phyloP scores from a whole-genome alignment of 2,888 invertebrate species.

The Cephonodes hylas region DNA sequence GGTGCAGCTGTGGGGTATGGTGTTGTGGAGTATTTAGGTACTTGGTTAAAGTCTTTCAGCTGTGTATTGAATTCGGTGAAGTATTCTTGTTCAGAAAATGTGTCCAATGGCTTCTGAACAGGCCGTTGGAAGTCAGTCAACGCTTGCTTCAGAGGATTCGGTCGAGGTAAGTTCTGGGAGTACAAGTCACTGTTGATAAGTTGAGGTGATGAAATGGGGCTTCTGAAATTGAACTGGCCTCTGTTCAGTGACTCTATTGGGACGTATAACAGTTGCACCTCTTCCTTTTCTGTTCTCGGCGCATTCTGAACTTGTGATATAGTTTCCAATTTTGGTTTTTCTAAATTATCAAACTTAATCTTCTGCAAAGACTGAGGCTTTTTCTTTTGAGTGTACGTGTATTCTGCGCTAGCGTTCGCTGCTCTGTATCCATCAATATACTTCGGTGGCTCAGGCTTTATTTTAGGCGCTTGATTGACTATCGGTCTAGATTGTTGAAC shows the following conservation, averaged over 20 bases:
- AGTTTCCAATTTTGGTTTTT: conserved; percentile 49
- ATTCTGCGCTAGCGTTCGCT: conserved; percentile 54
- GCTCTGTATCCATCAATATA: conserved; percentile 69
- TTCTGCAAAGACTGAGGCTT: conserved; percentile 66
- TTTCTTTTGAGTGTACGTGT: conserved; percentile 41
- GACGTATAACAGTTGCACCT: conserved; percentile 90
- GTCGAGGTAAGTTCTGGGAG: conserved; percentile 48
- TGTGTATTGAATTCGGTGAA: conserved; percentile 61
- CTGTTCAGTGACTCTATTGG: conserved; percentile 87
- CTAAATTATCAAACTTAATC: conserved; percentile 60
- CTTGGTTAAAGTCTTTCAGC: conserved; percentile 48
- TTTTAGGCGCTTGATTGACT: conserved; percentile 41
- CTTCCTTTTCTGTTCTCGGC: conserved; percentile 77
- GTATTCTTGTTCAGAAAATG: conserved; percentile 50
- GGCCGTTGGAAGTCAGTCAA: conserved; percentile 55
- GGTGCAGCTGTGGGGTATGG: conserved; percentile 67
- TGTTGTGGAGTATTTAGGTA: conserved; percentile 65
- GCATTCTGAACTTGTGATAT: conserved; percentile 38
- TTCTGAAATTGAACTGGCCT: conserved; percentile 69
- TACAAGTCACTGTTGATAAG: conserved; percentile 56
- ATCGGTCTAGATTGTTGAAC: conserved; percentile 54
- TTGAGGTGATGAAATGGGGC: conserved; percentile 48
- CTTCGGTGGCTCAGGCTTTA: conserved; percentile 55
- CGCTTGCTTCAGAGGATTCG: conserved; percentile 44
- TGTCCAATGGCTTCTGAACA: conserved; percentile 44